These are phyloP conservation scores for Neria commutata DNA, from an alignment of 2,888 invertebrate genomes.

Conservation along the genomic window DNA sequence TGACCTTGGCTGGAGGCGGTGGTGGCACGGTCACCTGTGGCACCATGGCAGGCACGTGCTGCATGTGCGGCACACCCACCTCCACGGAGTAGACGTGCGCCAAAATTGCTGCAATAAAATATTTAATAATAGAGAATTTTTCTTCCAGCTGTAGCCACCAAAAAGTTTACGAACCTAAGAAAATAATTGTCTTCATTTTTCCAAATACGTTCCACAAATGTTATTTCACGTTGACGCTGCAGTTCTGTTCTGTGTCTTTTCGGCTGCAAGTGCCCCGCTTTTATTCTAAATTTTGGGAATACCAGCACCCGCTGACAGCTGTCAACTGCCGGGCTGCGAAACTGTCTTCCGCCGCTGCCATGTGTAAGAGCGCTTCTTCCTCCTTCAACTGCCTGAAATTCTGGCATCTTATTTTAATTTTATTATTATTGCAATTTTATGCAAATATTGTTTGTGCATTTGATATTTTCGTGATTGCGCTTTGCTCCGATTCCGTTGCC, in stretches of 20 bases:
- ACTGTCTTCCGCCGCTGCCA: too few species aligned
- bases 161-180: background rate
- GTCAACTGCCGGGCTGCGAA: too few species aligned
- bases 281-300: background rate
- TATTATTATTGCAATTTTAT: too few species aligned
- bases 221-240: background rate
- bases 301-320: too few species aligned
- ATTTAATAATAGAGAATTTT: background rate
- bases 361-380: too few species aligned
- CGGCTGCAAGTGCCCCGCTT: background rate
- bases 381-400: too few species aligned
- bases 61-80: background rate
- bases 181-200: background rate
- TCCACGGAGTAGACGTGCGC: background rate
- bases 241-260: background rate
- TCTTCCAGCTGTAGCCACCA: too few species aligned
- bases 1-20: slow-evolving; percentile 40
- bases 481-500: too few species aligned
- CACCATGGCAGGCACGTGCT: slow-evolving; percentile 4
- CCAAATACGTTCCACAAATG: background rate
- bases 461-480: too few species aligned
- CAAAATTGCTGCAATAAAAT: background rate
- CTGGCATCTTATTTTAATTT: too few species aligned
- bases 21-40: slow-evolving; percentile 15
- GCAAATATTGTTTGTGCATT: too few species aligned